Conservation (phyloP, 1,140 invertebrate species). For the Cheumatopsyche charites region DNA sequence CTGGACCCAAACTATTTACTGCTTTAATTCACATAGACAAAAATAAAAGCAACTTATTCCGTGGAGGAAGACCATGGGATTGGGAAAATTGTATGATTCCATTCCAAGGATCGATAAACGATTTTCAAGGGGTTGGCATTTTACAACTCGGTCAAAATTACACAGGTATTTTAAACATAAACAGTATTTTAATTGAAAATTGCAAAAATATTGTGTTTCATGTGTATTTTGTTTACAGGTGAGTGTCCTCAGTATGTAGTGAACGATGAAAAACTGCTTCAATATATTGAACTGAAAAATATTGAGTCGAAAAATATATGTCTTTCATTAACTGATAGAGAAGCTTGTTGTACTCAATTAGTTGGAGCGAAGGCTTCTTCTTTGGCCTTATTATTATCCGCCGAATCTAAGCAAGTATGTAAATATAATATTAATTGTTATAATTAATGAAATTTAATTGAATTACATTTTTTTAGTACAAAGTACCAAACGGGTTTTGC, state of each 20-base stretch:
- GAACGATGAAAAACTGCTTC: conserved; percentile 18
- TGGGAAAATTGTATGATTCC: conserved; percentile 47
- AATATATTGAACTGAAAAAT: conserved; percentile 25
- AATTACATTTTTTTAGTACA: conserved; percentile 51
- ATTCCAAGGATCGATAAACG: conserved; percentile 42
- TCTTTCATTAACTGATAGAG: conserved; percentile 56
- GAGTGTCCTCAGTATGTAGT: neutral
- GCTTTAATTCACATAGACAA: conserved; percentile 39
- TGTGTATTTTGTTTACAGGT: neutral
- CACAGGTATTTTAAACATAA: conserved; percentile 24
- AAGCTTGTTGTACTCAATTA: conserved; percentile 58
- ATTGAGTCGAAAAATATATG: conserved; percentile 48
- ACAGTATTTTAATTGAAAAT: too few species aligned
- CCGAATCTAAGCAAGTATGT: conserved; percentile 56
- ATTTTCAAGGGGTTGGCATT: conserved; percentile 45
- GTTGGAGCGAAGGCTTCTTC: conserved; percentile 78
- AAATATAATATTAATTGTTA: too few species aligned
- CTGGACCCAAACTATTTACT: conserved; percentile 43
- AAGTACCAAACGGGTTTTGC: conserved; percentile 67
- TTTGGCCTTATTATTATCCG: conserved; percentile 65
- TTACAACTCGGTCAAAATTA: conserved; percentile 42
- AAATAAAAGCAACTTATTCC: conserved; percentile 17
- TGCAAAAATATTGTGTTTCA: too few species aligned
- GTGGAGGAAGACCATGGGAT: conserved; percentile 38
- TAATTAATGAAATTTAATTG: too few species aligned